phyloP scores from a whole-genome alignment of 2,888 invertebrate genomes.

The Aphidoletes aphidimyza region DNA sequence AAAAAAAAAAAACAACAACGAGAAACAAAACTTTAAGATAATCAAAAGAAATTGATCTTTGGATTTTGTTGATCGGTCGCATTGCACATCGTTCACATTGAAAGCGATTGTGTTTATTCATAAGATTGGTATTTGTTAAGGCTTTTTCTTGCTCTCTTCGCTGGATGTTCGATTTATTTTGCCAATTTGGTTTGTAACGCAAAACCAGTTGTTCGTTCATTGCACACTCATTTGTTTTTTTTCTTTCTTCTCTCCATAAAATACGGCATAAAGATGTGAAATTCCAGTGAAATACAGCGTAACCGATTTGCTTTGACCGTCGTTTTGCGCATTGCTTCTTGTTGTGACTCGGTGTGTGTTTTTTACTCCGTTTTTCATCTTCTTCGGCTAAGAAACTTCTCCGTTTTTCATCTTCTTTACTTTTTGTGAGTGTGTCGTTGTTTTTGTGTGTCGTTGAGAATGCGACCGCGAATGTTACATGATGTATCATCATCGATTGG shows the following conservation, averaged over 20 bases:
- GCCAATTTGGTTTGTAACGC: not conserved
- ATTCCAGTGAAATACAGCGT: constrained; percentile 22
- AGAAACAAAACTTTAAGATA: too few relatives aligned
- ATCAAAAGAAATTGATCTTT: not conserved
- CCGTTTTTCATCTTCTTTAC: not conserved
- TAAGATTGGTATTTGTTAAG: constrained; percentile 9
- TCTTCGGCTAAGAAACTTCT: not conserved
- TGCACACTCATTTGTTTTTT: too few relatives aligned
- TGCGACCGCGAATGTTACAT: constrained; percentile 21
- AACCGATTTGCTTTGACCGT: constrained; percentile 6
- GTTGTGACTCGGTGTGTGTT: not conserved
- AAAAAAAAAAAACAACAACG: too few relatives aligned
- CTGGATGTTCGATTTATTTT: not conserved
- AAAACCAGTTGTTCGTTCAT: not conserved
- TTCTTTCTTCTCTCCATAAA: constrained; percentile 30
- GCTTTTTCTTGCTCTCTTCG: not conserved
- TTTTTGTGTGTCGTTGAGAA: not conserved
- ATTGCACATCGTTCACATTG: not conserved
- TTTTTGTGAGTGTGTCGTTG: not conserved
- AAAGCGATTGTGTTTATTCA: constrained; percentile 30
- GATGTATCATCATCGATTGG: constrained; percentile 50
- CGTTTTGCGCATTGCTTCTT: not conserved
- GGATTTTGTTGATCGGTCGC: not conserved
- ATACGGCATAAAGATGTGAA: constrained; percentile 4
- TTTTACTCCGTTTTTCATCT: too few relatives aligned